These are phyloP conservation scores for Dicycla oo DNA, from an alignment of 2,888 invertebrate genomes.

Conservation along the genomic window DNA sequence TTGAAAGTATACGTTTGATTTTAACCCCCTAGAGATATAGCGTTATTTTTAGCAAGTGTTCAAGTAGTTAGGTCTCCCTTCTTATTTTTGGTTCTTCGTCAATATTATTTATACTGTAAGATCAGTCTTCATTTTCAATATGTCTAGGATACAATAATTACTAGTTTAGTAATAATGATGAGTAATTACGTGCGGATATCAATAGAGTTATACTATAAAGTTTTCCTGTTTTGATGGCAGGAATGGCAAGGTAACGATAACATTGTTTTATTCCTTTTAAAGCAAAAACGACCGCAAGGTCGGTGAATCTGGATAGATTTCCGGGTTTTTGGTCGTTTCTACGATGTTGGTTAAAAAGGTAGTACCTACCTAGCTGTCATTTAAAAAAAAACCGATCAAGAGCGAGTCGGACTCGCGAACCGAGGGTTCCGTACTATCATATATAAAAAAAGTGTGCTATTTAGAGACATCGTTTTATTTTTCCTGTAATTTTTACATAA, in stretches of 20 bases:
- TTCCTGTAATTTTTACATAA: no score
- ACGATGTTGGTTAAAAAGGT: neutral
- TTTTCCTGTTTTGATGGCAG: constrained; percentile 52
- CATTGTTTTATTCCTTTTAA: neutral
- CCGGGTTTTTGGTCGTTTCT: neutral
- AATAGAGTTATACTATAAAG: neutral
- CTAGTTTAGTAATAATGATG: constrained; percentile 4
- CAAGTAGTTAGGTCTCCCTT: neutral
- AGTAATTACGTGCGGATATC: constrained; percentile 23
- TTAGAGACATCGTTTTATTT: no score
- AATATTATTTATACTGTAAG: no score
- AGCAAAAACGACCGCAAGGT: neutral
- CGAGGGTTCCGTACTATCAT: no score
- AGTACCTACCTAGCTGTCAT: neutral
- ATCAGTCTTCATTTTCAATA: no score
- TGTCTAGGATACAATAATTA: neutral
- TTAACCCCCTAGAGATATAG: neutral
- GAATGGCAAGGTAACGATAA: constrained; percentile 11
- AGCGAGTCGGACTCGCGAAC: no score
- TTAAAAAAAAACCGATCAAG: no score
- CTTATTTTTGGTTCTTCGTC: neutral
- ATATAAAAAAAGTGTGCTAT: no score
- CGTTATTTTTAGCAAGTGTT: neutral
- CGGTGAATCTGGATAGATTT: neutral
- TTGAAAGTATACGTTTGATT: neutral